phyloP scores from a whole-genome alignment of 2,797 vertebrate species.

The Aldrovandia affinis region DNA sequence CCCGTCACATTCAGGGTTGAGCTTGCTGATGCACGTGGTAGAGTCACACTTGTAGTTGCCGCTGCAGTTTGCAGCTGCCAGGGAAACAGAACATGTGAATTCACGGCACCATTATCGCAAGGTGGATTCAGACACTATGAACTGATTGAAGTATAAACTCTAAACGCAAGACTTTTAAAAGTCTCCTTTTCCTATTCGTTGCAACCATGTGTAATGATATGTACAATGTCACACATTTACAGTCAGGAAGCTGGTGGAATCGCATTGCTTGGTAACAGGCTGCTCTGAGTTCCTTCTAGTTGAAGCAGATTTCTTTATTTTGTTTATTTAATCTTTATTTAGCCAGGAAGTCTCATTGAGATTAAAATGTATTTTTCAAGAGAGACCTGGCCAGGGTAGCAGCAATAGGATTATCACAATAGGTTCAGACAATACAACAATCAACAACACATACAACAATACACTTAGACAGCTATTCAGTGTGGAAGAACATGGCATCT shows the following conservation, averaged over 20 bases:
- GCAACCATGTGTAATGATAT: neutral
- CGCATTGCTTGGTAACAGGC: neutral
- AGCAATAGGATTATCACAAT: too few species aligned
- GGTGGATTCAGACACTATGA: neutral
- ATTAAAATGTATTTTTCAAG: too few species aligned
- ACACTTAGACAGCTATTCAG: too few species aligned
- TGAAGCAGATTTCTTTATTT: too few species aligned
- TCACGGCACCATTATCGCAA: neutral
- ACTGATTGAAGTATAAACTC: neutral
- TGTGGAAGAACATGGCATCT: too few species aligned
- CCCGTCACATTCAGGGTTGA: constrained; percentile 87
- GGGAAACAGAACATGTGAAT: constrained; percentile 25
- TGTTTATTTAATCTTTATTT: too few species aligned
- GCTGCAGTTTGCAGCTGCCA: constrained; percentile 73
- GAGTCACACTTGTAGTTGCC: constrained; percentile 81
- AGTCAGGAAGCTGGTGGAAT: neutral
- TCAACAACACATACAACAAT: too few species aligned
- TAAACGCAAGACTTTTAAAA: neutral
- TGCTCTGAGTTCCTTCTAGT: neutral
- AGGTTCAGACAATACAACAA: too few species aligned
- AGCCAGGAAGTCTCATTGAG: too few species aligned
- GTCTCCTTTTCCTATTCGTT: neutral
- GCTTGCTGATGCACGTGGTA: constrained; percentile 79
- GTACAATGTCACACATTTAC: neutral
- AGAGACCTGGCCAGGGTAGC: too few species aligned